Base-by-base conservation (phyloP, 1,140 invertebrate species). In the Drosophila bocki region DNA sequence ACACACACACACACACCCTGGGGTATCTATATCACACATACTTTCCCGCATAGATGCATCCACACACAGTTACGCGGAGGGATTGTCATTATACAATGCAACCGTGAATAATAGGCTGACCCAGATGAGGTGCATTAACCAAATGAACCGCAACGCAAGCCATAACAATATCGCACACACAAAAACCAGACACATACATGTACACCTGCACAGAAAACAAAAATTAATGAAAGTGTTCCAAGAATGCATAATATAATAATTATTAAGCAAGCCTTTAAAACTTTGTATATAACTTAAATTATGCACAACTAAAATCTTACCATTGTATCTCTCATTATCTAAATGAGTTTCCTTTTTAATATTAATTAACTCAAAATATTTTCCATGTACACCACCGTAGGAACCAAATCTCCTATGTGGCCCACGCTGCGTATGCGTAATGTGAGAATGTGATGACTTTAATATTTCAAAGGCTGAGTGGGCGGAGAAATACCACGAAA, bases 61-160 rank as follows among this genome's bases (percentile, higher is more conserved):
- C 32, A 19, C 12, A 37, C 17, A 60, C 32, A n/a, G 3, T 7
- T 47, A 75, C 75, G 42, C 50, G 33, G 12, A 67, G 41, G 50
- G 59, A 78, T 75, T 78, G 69, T 68, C 59, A 61, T 67, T 57
- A 51, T 61, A 82, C 75, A 87, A 87, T 87, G 83, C 76, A 77
- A 29, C 61, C 68, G 71, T 83, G 80, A 87, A 88, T 88, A 88
- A 87, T 88, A 77, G 83, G 77, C 84, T 67, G 64, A 75, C 77
- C 50, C 70, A 74, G 68, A 72, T 74, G 70, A 85, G 80, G 78
- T 87, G 83, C 83, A 87, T 87, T 87, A 87, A 88, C 83, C 84
- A 87, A 87, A 87, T 87, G 83, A 87, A 87, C 83, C 83, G 80
- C 83, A 87, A 79, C 83, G 76, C 71, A 78, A 60, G 62, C 71